These are phyloP conservation scores for Tuta absoluta DNA, from an alignment of 2,888 invertebrate species.

Conservation along the genomic window DNA sequence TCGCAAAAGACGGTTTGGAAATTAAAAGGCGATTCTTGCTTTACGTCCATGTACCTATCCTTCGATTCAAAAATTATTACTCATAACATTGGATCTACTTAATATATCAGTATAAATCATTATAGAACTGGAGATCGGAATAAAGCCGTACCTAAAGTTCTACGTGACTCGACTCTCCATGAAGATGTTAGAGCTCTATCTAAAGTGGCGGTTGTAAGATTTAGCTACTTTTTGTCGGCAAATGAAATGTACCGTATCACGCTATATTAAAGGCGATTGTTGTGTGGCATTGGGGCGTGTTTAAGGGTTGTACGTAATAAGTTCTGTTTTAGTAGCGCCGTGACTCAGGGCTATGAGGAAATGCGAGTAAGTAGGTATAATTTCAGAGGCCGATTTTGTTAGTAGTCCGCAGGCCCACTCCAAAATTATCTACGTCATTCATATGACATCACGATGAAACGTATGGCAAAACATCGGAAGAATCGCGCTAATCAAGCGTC, in stretches of 20 bases:
- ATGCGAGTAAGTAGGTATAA: constrained; percentile 75
- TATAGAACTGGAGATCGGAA: background rate
- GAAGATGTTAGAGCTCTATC: constrained; percentile 2
- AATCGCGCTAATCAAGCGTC: no score
- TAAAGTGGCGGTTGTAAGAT: constrained; percentile 3
- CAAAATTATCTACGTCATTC: no score
- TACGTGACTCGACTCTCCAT: background rate
- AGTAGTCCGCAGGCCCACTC: no score
- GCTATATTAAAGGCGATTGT: background rate
- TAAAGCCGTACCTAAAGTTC: background rate
- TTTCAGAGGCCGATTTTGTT: constrained; percentile 76
- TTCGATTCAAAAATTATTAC: no score
- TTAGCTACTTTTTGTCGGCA: constrained; percentile 14
- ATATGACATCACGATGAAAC: no score
- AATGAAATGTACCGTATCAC: constrained; percentile 15
- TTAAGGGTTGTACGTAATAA: constrained; percentile 64
- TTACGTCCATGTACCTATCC: no score
- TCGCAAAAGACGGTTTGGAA: no score
- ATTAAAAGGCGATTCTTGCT: no score
- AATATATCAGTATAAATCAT: background rate
- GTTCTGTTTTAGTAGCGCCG: constrained; percentile 76
- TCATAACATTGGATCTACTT: no score
- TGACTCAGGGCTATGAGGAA: constrained; percentile 79
- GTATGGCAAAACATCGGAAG: no score
- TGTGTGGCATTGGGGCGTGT: background rate